Evolutionary conservation across 2,113 vertebrate species (phyloP).

Genomic region (Saimiri boliviensis): DNA sequence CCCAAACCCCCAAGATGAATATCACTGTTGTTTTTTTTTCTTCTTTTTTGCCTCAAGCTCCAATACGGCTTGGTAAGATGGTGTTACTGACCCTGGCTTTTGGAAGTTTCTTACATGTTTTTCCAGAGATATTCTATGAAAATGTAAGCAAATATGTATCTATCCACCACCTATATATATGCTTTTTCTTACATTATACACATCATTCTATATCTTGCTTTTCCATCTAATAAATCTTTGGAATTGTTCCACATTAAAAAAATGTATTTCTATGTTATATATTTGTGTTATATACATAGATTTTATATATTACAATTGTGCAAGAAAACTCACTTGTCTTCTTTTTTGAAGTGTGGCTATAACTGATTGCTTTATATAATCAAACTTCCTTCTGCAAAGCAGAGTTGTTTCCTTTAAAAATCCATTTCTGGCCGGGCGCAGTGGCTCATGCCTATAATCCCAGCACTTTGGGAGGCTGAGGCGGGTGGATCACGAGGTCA

Average conservation of each 20-base stretch:
- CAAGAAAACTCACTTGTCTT: not conserved
- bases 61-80: not conserved
- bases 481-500: too few species aligned
- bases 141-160: not conserved
- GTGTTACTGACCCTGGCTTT: rapidly evolving
- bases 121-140: not conserved
- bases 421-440: not conserved
- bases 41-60: not conserved
- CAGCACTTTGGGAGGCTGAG: too few species aligned
- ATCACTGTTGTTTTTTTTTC: not conserved
- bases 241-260: not conserved
- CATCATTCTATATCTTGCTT: not conserved
- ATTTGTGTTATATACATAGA: not conserved
- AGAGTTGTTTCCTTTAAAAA: not conserved
- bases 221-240: not conserved
- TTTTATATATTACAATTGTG: not conserved
- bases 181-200: not conserved
- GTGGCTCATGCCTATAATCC: too few species aligned
- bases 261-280: not conserved
- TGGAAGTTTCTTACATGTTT: not conserved
- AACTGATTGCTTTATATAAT: not conserved
- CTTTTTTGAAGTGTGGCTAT: not conserved
- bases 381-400: not conserved
- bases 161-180: rapidly evolving
- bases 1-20: too few species aligned